Base-by-base conservation (phyloP, 2,888 invertebrate genomes). In the Orgyia antiqua region DNA sequence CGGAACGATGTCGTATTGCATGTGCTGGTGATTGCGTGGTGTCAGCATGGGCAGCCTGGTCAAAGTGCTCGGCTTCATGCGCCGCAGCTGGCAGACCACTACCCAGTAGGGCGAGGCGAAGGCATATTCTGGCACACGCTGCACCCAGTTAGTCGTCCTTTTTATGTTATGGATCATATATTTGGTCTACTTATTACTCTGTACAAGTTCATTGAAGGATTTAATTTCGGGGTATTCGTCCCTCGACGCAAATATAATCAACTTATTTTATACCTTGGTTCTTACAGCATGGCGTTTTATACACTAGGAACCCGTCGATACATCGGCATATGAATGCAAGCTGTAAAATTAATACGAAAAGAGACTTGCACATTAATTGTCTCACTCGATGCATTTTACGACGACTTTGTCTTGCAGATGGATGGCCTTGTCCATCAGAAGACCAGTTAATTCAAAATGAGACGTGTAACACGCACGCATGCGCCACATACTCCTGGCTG, bases 21-120 rank as follows among this genome's bases (percentile, higher is more conserved):
- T 91, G 91, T 61, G 88, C 90, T 0, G 87, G 88, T n/a, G 92
- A 92, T 75, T 91, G 91, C 62, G 90, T 91, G 13, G 87, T 91
- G 28, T 89, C 90, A 0, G 74, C 89, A 0, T 92, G 91, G 91
- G 88, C 82, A 0, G 54, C 78, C 0, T 92, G 91, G 91, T 64
- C 78, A 1, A 66, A 75, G 1, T 89, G 89, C 61, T 65, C 77
- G 0, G 74, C 76, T 2, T 28, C 74, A 4, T 87, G 87, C 42
- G 71, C 75, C 3, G 67, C 78, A 0, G 63, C 69, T 3, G 49
- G 63, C 0, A 69, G 65, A 19, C 66, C 71, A 1, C 61, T 68
- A 2, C 84, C 76, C 10, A 56, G 57, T 0, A 56, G 70, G 10
- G 68, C 61, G 0, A 53, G 84, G 3, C 39, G 53, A 0, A 36